Evolutionary conservation across 2,113 vertebrate species (phyloP).

Genomic region (Coptodon rendalli): DNA sequence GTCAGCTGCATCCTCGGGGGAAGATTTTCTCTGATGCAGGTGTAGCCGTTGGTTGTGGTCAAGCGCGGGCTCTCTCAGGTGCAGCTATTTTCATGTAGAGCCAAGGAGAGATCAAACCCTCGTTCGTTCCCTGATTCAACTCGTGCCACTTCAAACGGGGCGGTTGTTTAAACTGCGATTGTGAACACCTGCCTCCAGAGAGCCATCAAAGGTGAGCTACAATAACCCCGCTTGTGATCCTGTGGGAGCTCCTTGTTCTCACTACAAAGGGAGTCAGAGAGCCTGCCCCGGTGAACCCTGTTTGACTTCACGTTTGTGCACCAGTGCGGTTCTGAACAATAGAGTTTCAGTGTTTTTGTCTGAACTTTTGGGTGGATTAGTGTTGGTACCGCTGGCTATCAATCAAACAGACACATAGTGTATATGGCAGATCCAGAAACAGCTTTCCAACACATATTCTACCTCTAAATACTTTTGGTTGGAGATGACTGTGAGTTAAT

Average conservation of each 20-base stretch:
- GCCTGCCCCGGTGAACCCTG: constrained; percentile 20
- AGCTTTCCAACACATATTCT: background rate
- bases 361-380: background rate
- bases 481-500: background rate
- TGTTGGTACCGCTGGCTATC: background rate
- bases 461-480: background rate
- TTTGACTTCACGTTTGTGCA: constrained; percentile 5
- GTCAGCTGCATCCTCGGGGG: background rate
- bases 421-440: background rate
- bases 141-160: constrained; percentile 52
- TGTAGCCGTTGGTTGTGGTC: constrained; percentile 23
- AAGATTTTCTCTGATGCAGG: constrained; percentile 9
- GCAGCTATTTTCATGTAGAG: constrained; percentile 30
- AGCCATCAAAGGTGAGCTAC: constrained; percentile 38
- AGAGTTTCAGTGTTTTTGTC: background rate
- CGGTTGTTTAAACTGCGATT: constrained; percentile 19
- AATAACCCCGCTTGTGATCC: background rate
- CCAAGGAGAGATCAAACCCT: constrained; percentile 48
- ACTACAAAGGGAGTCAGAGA: constrained; percentile 15
- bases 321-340: background rate
- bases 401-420: background rate
- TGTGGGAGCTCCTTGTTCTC: constrained; percentile 15
- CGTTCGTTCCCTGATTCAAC: background rate
- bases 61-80: constrained; percentile 4
- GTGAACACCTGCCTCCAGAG: constrained; percentile 53